Evolutionary conservation across 2,113 vertebrate genomes (phyloP), one percentile per base, ranked within the genome.

Genomic region (Crotalus helleri): DNA sequence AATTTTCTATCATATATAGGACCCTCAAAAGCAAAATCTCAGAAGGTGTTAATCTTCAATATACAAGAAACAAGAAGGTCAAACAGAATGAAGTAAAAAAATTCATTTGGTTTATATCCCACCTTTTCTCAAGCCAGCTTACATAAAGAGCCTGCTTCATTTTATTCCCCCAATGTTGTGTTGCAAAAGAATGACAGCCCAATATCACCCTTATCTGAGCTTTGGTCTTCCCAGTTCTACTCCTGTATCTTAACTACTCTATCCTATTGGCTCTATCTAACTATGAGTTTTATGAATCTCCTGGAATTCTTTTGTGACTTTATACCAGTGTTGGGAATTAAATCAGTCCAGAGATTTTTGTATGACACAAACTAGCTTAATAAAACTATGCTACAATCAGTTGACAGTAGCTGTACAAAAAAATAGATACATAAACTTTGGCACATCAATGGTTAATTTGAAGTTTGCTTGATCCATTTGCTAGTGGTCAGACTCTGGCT

Each of bases 241-340:
- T 44, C 33, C 33, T 44, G 17, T 39, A 81, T 21, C 0, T 81
- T 81, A 81, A 81, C 17, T 44, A 81, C 33, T 81, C 6, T 9
- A 81, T 21, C 3, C 33, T 44, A 44, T 3, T 93, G 94, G 91
- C 61, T 0, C 0, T 13, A 3, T 85, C 5, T 46, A n/a, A 87
- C 59, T 12, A 7, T 21, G n/a, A 95, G 24, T 3, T 29, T 93
- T 53, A 85, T 57, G 87, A 33, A 88, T 93, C 92, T 91, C 12
- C 44, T 51, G n/a, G 0, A 85, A 69, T 93, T 54, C 88, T 88
- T 93, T 15, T 89, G 87, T 92, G 88, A 26, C 81, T 95, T 95
- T 51, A 92, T 87, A 91, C 5, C 39, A 92, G 15, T 2, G 87
- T 17, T 59, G 64, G 12, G 24, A 53, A 58, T 88, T 94, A 0